phyloP scores from a whole-genome alignment of 2,888 invertebrate species.

The Drosophila demipolita region DNA sequence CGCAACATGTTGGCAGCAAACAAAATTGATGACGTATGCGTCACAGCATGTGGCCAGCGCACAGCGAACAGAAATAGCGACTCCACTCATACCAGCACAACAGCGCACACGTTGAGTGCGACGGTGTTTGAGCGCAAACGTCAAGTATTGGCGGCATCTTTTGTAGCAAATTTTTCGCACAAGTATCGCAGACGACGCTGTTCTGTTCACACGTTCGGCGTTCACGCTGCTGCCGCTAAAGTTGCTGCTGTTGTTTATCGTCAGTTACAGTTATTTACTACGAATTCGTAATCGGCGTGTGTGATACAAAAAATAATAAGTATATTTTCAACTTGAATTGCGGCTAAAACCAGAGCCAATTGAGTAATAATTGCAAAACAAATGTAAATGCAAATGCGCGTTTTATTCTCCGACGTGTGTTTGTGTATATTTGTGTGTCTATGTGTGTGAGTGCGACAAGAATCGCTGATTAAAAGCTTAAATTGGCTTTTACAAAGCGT shows the following conservation, averaged over 20 bases:
- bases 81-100: slow-evolving; percentile 21
- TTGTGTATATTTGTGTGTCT: slow-evolving; percentile 9
- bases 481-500: slow-evolving; percentile 51
- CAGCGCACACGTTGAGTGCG: slow-evolving; percentile 57
- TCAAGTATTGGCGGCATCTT: slow-evolving; percentile 70
- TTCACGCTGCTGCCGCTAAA: slow-evolving; percentile 44
- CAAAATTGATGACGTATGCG: slow-evolving; percentile 54
- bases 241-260: slow-evolving; percentile 29
- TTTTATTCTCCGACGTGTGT: slow-evolving; percentile 8
- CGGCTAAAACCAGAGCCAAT: slow-evolving; percentile 25
- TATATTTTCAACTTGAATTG: slow-evolving; percentile 17
- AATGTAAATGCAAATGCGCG: slow-evolving; percentile 26
- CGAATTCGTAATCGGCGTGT: slow-evolving; percentile 39
- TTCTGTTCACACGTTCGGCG: slow-evolving; percentile 70
- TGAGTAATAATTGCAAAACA: slow-evolving; percentile 27
- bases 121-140: slow-evolving; percentile 56
- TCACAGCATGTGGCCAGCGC: slow-evolving; percentile 11
- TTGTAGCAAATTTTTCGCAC: slow-evolving; percentile 68
- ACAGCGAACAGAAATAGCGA: neutral
- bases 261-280: slow-evolving; percentile 40
- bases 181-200: slow-evolving; percentile 68
- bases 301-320: slow-evolving; percentile 20
- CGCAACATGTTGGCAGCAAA: slow-evolving; percentile 54
- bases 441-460: slow-evolving; percentile 13
- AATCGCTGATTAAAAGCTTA: slow-evolving; percentile 58